Base-by-base conservation (phyloP, 1,140 invertebrate genomes). In the Heliothis subflexa region DNA sequence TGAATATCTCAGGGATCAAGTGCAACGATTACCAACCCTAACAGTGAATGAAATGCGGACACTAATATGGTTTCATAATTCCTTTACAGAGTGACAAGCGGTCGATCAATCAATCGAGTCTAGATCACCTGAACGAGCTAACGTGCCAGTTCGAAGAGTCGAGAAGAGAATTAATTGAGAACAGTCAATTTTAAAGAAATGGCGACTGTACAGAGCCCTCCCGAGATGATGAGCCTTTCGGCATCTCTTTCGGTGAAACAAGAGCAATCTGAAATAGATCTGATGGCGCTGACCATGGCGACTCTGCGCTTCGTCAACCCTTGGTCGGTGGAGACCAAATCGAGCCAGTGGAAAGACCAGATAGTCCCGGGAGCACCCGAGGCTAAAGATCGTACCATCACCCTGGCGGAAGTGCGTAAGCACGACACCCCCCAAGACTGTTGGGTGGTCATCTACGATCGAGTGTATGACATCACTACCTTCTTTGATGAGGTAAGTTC, bases 381-480 rank as follows among this genome's bases (percentile, higher is more conserved):
- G 77, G 86, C 92, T 7, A 91, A 90, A 82, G 92, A 95, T 11
- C 86, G 90, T 18, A 89, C 92, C 10, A 96, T 97, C 54, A 94
- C 94, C 1, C 88, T 97, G 45, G 94, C 96, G 25, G 96, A 97
- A 91, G 96, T 97, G 0, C 94, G 96, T 0, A 95, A 95, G 81
- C 97, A 97, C 79, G 97, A 97, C 84, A 95, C 95, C 0, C 83
- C 86, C 3, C 89, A 95, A 4, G 96, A 96, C 85, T 97, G 97
- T 84, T 97, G 97, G 97, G 90, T 97, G 25, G 95, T 97, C 3
- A 96, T 98, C 64, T 96, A 97, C 87, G 97, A 97, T 91, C 95
- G 96, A 45, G 97, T 98, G 7, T 97, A 97, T 88, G 96, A 97
- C 79, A 96, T 97, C 28, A 97, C 97, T 0, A 95, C 95, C 4